Percentiles rank a stretch among this genome's conserved stretches.
phyloP scores from a whole-genome alignment of 1,140 invertebrate species.

The Ptiloglossa arizonensis region DNA sequence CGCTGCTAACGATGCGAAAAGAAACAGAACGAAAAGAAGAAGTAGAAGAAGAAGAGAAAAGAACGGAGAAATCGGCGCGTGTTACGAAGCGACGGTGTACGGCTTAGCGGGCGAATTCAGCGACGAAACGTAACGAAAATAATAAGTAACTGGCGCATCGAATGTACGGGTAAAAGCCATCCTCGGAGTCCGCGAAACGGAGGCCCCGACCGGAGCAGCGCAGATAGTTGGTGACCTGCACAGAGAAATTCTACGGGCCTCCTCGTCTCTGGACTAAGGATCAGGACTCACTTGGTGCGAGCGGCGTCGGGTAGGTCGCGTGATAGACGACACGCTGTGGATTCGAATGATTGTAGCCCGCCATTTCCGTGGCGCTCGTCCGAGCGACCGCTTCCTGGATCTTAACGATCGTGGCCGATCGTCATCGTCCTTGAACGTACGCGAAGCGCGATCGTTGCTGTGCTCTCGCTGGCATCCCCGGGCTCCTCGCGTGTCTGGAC shows the following conservation, averaged over 20 bases:
- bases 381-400: constrained; percentile 62
- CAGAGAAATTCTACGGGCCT: not conserved
- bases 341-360: constrained; percentile 76
- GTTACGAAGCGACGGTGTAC: too few species aligned
- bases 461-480: constrained; percentile 58
- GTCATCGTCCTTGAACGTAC: constrained; percentile 65
- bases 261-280: not conserved
- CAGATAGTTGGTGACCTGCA: too few species aligned
- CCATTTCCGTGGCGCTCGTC: constrained; percentile 72
- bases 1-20: too few species aligned
- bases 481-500: constrained; percentile 41
- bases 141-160: too few species aligned
- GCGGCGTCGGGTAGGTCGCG: constrained; percentile 80
- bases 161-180: too few species aligned
- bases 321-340: constrained; percentile 72
- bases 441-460: constrained; percentile 51
- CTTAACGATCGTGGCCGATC: constrained; percentile 67
- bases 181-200: too few species aligned
- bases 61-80: too few species aligned
- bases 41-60: too few species aligned
- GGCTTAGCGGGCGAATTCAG: too few species aligned
- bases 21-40: too few species aligned
- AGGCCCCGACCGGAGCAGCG: too few species aligned
- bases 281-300: constrained; percentile 80
- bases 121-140: too few species aligned